phyloP scores from a whole-genome alignment of 2,797 vertebrate species.

The Cryptoblepharus egeriae region DNA sequence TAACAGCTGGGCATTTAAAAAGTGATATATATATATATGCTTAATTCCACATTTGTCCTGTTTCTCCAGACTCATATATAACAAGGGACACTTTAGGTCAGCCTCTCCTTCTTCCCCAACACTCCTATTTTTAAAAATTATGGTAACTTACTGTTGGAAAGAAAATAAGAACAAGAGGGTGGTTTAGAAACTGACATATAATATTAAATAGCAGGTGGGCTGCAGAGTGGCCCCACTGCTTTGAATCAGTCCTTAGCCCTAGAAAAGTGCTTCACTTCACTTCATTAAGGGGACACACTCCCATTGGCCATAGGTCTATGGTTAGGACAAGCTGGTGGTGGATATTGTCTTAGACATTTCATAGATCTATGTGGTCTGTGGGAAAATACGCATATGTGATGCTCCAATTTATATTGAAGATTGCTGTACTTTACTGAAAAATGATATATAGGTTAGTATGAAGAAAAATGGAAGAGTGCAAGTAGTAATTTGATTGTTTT shows the following conservation, averaged over 20 bases:
- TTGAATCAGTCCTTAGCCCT: no score
- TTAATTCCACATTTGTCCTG: background rate
- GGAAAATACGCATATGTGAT: background rate
- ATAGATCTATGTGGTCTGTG: background rate
- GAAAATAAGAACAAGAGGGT: no score
- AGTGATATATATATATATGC: no score
- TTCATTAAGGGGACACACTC: background rate
- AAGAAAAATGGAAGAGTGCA: background rate
- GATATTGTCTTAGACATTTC: background rate
- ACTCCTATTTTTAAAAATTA: no score
- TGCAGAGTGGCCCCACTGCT: no score
- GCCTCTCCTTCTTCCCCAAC: no score
- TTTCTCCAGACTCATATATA: background rate
- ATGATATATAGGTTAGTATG: conserved; percentile 4
- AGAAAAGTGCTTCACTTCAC: no score
- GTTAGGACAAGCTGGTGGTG: background rate
- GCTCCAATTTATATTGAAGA: background rate
- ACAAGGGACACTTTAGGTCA: no score
- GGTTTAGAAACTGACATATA: no score
- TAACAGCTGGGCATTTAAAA: background rate
- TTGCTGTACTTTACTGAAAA: background rate
- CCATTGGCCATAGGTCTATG: no score
- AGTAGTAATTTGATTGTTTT: background rate
- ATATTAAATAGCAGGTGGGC: no score
- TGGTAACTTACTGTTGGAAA: no score